phyloP scores from a whole-genome alignment of 2,113 vertebrate species.

The Lutjanus erythropterus region DNA sequence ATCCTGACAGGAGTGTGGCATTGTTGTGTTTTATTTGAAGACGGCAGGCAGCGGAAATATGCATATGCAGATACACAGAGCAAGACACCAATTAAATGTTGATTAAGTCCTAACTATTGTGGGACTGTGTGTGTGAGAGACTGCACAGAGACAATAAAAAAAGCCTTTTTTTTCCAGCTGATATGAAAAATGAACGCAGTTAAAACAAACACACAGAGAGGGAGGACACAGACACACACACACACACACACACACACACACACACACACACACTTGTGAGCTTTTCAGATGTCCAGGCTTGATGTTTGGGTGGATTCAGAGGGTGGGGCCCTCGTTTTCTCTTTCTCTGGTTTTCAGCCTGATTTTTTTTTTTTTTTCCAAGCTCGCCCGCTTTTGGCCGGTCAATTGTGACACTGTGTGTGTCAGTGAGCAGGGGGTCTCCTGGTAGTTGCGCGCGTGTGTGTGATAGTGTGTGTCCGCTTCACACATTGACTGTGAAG shows the following conservation, averaged over 20 bases:
- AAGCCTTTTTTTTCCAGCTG: constrained; percentile 26
- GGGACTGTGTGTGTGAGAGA: constrained; percentile 72
- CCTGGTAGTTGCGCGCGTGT: constrained; percentile 84
- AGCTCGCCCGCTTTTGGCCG: constrained; percentile 86
- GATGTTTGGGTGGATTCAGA: constrained; percentile 59
- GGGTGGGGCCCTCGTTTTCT: constrained; percentile 41
- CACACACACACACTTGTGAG: constrained; percentile 30
- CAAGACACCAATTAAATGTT: constrained; percentile 84
- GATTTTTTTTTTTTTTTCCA: too few species aligned
- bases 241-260: constrained; percentile 25
- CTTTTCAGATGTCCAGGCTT: constrained; percentile 60
- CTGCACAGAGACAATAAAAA: constrained; percentile 47
- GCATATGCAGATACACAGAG: constrained; percentile 83
- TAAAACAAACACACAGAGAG: constrained; percentile 57
- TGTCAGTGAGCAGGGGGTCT: constrained; percentile 92
- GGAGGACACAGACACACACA: constrained; percentile 20
- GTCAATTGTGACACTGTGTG: constrained; percentile 95
- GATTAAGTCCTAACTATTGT: constrained; percentile 85
- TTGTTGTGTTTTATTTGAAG: constrained; percentile 79
- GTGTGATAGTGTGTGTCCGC: constrained; percentile 84
- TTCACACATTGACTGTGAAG: constrained; percentile 90
- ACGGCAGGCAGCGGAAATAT: constrained; percentile 74
- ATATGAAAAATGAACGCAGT: constrained; percentile 72
- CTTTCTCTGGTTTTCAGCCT: constrained; percentile 60
- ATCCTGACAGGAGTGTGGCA: constrained; percentile 82